Conservation (phyloP, 2,797 vertebrate genomes). For the Taeniopygia guttata region DNA sequence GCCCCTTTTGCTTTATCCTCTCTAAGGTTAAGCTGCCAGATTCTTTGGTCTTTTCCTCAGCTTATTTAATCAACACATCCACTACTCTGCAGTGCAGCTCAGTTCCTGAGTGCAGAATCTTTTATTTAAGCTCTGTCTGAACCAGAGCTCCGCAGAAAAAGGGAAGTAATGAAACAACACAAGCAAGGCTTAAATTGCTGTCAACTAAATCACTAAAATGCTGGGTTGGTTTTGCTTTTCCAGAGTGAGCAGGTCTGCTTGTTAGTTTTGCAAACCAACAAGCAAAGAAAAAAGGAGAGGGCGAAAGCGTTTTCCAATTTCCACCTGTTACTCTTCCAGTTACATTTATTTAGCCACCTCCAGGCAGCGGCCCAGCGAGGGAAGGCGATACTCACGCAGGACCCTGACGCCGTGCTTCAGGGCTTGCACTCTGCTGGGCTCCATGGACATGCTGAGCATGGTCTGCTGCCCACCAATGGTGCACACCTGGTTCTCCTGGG, state of each 20-base stretch:
- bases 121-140: not conserved
- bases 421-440: constrained; percentile 89
- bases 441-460: constrained; percentile 85
- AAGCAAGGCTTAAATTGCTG: not conserved
- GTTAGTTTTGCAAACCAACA: not conserved
- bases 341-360: fast-evolving
- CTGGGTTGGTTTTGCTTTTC: not conserved
- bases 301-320: fast-evolving
- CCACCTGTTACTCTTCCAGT: fast-evolving
- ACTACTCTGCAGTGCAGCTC: not conserved
- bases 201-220: not conserved
- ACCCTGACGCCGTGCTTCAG: constrained; percentile 91
- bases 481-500: constrained; percentile 87
- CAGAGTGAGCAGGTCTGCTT: not conserved
- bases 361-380: fast-evolving
- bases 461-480: constrained; percentile 82
- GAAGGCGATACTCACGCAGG: constrained; percentile 75
- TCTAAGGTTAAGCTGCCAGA: not conserved
- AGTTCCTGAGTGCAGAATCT: not conserved
- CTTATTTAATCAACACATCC: not conserved
- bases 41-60: not conserved
- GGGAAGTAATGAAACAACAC: not conserved
- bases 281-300: not conserved
- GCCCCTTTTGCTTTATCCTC: not conserved
- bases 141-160: not conserved